Evolutionary conservation across 2,888 invertebrate species (phyloP).

Genomic region (Galerucella nymphaeae): DNA sequence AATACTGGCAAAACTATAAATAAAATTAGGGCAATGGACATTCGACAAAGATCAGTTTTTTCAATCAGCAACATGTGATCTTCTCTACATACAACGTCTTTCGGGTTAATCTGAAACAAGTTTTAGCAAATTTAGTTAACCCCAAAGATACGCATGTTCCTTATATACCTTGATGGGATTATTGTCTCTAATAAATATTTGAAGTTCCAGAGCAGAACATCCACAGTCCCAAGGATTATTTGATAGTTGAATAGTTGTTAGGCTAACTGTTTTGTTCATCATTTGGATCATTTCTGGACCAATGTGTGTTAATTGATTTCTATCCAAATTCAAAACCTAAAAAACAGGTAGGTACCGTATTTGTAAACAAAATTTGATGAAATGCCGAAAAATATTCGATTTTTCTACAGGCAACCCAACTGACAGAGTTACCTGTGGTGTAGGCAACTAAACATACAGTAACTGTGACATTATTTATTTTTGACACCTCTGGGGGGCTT

Average conservation of each 20-base stretch:
- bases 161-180: constrained; percentile 27
- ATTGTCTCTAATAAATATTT: constrained; percentile 44
- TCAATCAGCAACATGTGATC: constrained; percentile 53
- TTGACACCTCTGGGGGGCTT: too few species aligned
- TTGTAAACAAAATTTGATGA: too few species aligned
- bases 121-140: background rate
- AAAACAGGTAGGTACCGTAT: constrained; percentile 34
- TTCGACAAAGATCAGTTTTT: constrained; percentile 56
- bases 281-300: constrained; percentile 61
- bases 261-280: constrained; percentile 59
- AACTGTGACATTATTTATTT: too few species aligned
- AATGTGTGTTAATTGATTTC: constrained; percentile 69
- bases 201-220: constrained; percentile 63
- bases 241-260: constrained; percentile 63
- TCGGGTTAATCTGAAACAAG: constrained; percentile 50
- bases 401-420: too few species aligned
- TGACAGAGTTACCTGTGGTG: too few species aligned
- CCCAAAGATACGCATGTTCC: background rate
- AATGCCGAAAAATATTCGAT: too few species aligned
- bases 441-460: too few species aligned
- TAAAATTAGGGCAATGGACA: constrained; percentile 42
- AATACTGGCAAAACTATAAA: constrained; percentile 60
- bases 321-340: constrained; percentile 66
- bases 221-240: constrained; percentile 73
- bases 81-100: constrained; percentile 52